phyloP scores from a whole-genome alignment of 2,888 invertebrate genomes.

The Apantesis nais region DNA sequence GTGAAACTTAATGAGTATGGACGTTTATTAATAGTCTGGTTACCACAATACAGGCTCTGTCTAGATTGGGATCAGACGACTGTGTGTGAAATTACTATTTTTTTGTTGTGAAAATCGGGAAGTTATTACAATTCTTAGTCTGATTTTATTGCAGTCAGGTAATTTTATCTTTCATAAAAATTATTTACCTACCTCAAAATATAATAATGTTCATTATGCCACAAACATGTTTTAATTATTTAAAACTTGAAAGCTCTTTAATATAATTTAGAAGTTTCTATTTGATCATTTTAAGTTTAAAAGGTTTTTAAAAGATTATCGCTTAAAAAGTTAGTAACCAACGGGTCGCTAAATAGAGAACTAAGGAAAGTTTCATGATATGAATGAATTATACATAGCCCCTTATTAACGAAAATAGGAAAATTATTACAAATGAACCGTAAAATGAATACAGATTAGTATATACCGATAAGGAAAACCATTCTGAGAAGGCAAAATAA shows the following conservation, averaged over 20 bases:
- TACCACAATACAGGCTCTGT: too few species aligned
- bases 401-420: not conserved
- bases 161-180: not conserved
- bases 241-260: not conserved
- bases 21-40: too few species aligned
- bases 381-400: not conserved
- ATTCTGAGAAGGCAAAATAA: not conserved
- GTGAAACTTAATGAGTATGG: too few species aligned
- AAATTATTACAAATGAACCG: constrained; percentile 12
- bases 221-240: not conserved
- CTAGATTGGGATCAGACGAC: not conserved
- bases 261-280: constrained; percentile 3
- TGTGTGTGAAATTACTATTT: not conserved
- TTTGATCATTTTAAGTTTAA: constrained; percentile 7
- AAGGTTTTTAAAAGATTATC: constrained; percentile 1
- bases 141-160: not conserved
- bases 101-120: too few species aligned
- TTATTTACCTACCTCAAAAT: not conserved
- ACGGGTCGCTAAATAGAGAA: not conserved
- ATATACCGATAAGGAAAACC: not conserved
- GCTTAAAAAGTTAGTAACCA: not conserved
- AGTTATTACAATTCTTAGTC: not conserved
- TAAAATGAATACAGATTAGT: constrained; percentile 9
- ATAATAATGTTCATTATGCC: not conserved
- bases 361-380: not conserved